Evolutionary conservation across 2,113 vertebrate species (phyloP).

Genomic region (Craseonycteris thonglongyai): DNA sequence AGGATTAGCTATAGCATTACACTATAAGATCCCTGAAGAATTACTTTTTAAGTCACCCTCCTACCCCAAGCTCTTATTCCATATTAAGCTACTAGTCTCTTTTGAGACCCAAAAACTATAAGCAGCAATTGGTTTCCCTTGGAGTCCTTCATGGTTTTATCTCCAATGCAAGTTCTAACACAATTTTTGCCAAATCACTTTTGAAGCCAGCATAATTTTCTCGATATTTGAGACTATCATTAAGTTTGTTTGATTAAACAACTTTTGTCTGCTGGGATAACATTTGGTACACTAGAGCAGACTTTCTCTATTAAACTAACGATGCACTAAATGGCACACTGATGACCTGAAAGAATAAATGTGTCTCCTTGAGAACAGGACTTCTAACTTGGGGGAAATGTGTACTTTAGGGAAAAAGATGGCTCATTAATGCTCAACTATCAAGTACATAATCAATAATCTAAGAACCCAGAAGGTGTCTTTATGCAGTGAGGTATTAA

Average conservation of each 20-base stretch:
- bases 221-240: neutral
- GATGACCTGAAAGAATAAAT: constrained; percentile 11
- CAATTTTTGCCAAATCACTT: neutral
- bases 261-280: neutral
- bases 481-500: constrained; percentile 12
- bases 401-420: neutral
- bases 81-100: neutral
- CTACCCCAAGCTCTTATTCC: neutral
- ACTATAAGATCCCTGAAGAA: rapidly evolving
- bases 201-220: neutral
- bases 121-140: neutral
- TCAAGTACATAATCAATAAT: constrained; percentile 37
- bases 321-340: neutral
- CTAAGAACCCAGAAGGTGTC: neutral
- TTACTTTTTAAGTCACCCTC: neutral
- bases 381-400: neutral
- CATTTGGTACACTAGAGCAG: neutral
- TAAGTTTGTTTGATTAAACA: neutral
- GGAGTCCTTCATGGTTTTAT: neutral
- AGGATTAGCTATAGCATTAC: neutral
- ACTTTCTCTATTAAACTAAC: constrained; percentile 35
- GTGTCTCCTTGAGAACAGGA: constrained; percentile 10
- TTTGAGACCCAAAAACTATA: neutral
- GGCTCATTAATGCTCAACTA: neutral
- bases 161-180: neutral